A percentile compares a stretch with the other conserved stretches of the same genome.
Evolutionary conservation across 2,113 vertebrate species (phyloP).

Genomic region (Gallinago jamesoni): DNA sequence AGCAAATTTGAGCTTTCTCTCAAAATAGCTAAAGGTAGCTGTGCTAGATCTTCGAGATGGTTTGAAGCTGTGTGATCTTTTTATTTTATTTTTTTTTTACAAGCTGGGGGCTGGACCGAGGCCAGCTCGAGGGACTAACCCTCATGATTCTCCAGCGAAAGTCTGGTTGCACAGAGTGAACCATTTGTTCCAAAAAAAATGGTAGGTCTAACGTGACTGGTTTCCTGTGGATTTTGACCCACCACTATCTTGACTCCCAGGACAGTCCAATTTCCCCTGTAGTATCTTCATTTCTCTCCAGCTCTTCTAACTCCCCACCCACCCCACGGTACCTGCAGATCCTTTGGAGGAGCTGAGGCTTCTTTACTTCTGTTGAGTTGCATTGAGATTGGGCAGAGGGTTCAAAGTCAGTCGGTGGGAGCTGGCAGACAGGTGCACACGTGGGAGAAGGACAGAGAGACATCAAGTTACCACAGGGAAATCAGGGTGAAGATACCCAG

Average conservation of each 20-base stretch:
- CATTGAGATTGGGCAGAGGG: neutral
- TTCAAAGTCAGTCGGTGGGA: neutral
- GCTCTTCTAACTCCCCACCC: neutral
- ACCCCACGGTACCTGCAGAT: neutral
- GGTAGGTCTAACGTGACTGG: neutral
- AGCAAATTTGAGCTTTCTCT: slow-evolving; percentile 36
- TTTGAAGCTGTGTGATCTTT: neutral
- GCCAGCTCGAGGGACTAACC: neutral
- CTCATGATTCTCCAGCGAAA: neutral
- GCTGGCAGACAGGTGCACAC: neutral
- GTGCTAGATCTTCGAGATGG: neutral
- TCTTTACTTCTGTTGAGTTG: neutral
- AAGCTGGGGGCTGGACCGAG: neutral
- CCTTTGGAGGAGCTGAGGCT: neutral
- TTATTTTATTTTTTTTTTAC: neutral
- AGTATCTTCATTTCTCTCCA: neutral
- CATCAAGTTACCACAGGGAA: neutral
- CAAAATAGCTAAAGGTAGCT: slow-evolving; percentile 37
- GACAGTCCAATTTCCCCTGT: neutral
- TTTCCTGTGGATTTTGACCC: neutral
- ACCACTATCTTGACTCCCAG: neutral
- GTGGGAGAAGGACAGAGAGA: neutral
- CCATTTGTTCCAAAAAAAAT: neutral
- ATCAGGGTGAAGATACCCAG: neutral
- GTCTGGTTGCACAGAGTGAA: neutral